A percentile compares a stretch with the other conserved stretches of the same genome.
Evolutionary conservation across 2,888 invertebrate genomes (phyloP).

Genomic region (Andrena camellia): DNA sequence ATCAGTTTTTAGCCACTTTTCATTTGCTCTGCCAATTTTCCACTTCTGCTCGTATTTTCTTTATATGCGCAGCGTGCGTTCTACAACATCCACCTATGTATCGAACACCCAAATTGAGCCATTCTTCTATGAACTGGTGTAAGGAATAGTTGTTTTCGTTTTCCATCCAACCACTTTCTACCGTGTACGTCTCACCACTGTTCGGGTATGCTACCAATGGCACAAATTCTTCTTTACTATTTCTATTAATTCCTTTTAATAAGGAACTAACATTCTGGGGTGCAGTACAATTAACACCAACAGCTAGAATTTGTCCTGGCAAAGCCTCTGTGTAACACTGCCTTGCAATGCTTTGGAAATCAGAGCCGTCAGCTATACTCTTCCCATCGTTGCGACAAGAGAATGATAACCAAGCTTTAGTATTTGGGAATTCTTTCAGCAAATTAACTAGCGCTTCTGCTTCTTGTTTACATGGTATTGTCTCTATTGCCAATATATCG

Average conservation of each 20-base stretch:
- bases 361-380: constrained; percentile 92
- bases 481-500: constrained; percentile 95
- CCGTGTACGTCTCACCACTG: constrained; percentile 93
- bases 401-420: constrained; percentile 95
- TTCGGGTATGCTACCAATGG: constrained; percentile 97
- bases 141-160: constrained; percentile 90
- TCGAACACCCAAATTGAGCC: constrained; percentile 93
- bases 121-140: constrained; percentile 91
- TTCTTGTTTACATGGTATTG: constrained; percentile 94
- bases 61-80: constrained; percentile 91
- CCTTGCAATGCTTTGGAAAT: constrained; percentile 90
- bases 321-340: constrained; percentile 87
- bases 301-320: constrained; percentile 86
- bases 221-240: constrained; percentile 85
- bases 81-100: constrained; percentile 97
- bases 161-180: constrained; percentile 87
- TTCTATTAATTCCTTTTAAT: constrained; percentile 87
- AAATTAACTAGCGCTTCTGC: constrained; percentile 93
- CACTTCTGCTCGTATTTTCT: constrained; percentile 57
- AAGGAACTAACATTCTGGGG: constrained; percentile 89
- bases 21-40: constrained; percentile 30
- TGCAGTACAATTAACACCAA: constrained; percentile 95
- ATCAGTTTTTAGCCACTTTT: not conserved
- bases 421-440: constrained; percentile 91
- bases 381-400: constrained; percentile 90